Percentiles rank a stretch among this genome's conserved stretches.
phyloP scores from a whole-genome alignment of 1,140 invertebrate species.

The Zaprionus inermis region DNA sequence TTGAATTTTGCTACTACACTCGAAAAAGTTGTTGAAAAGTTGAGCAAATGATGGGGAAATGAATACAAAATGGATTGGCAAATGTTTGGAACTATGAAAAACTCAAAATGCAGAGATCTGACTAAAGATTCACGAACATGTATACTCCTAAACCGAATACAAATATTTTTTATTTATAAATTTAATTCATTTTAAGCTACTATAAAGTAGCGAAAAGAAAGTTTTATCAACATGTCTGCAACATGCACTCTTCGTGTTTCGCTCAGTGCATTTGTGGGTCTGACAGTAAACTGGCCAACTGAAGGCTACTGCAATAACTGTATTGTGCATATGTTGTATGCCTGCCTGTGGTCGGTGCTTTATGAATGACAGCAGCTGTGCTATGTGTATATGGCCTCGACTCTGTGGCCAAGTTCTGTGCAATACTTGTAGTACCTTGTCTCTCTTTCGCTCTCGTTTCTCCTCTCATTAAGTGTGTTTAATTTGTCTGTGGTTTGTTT shows the following conservation, averaged over 20 bases:
- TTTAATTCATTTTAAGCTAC: no score
- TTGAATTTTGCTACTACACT: background rate
- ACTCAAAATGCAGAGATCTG: no score
- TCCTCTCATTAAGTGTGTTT: background rate
- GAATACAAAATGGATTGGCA: background rate
- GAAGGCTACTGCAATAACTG: conserved; percentile 34
- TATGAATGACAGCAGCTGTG: conserved; percentile 29
- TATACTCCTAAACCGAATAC: no score
- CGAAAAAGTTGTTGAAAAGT: background rate
- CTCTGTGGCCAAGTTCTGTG: background rate
- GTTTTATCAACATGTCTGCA: background rate
- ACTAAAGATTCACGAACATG: no score
- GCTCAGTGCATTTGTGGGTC: background rate
- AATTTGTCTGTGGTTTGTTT: conserved; percentile 8
- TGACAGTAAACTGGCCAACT: conserved; percentile 17
- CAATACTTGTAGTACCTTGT: background rate
- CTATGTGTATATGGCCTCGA: conserved; percentile 11
- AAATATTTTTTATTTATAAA: no score
- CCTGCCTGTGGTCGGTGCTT: conserved; percentile 16
- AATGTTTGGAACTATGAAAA: no score
- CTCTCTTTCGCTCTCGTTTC: background rate
- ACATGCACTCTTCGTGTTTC: background rate
- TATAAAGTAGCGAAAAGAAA: no score
- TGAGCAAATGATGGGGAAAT: background rate
- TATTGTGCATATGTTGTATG: conserved; percentile 41